Evolutionary conservation across 2,888 invertebrate species (phyloP).

Genomic region (Boloria selene): DNA sequence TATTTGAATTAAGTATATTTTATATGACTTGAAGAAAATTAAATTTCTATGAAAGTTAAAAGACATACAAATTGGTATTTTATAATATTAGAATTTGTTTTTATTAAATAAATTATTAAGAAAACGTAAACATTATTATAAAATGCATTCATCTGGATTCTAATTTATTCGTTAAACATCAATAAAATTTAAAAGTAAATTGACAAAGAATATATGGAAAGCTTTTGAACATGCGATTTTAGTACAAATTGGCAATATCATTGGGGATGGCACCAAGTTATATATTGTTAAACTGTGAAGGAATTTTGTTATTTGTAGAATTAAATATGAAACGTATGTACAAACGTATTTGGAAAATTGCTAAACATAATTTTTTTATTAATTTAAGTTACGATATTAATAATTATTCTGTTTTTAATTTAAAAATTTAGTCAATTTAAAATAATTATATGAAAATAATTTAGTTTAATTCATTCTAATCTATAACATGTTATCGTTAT

Average conservation of each 20-base stretch:
- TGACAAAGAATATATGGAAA: neutral
- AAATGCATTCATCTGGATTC: too few species aligned
- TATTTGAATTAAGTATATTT: too few species aligned
- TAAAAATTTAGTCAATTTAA: neutral
- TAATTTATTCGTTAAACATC: too few species aligned
- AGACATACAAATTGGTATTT: too few species aligned
- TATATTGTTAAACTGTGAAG: neutral
- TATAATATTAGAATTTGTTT: too few species aligned
- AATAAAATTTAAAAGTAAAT: neutral
- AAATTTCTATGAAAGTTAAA: too few species aligned
- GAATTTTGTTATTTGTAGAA: neutral
- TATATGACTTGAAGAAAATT: too few species aligned
- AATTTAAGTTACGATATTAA: neutral
- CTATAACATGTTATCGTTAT: too few species aligned
- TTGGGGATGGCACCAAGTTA: neutral
- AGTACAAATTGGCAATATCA: slow-evolving; percentile 8
- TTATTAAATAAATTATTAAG: too few species aligned
- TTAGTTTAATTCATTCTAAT: too few species aligned
- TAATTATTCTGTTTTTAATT: neutral
- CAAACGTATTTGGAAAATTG: neutral
- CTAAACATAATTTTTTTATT: neutral
- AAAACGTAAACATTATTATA: too few species aligned
- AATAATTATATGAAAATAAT: too few species aligned
- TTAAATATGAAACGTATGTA: neutral
- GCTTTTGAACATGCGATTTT: slow-evolving; percentile 4